phyloP scores from a whole-genome alignment of 2,113 vertebrate species.

The Amphilophus citrinellus region DNA sequence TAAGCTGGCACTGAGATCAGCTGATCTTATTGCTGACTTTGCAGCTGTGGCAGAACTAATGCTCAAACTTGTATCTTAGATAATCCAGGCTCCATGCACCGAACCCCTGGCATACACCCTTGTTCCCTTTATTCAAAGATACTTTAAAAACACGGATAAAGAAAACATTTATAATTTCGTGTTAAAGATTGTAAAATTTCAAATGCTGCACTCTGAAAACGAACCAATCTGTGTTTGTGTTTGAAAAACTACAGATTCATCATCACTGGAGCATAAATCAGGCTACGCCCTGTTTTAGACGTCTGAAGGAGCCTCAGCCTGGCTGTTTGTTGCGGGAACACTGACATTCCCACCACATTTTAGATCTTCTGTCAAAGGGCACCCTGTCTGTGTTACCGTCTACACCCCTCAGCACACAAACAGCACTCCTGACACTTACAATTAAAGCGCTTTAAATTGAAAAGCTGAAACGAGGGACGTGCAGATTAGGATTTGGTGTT shows the following conservation, averaged over 20 bases:
- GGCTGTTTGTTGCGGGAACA: background rate
- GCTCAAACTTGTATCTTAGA: background rate
- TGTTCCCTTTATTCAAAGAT: background rate
- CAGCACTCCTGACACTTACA: background rate
- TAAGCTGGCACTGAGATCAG: background rate
- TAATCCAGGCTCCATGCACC: background rate
- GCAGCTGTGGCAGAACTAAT: too few relatives aligned
- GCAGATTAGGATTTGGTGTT: background rate
- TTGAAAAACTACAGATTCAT: background rate
- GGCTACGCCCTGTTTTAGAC: too few relatives aligned
- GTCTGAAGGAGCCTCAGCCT: background rate
- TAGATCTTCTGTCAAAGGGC: conserved; percentile 8
- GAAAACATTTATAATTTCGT: background rate
- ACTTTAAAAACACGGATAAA: background rate
- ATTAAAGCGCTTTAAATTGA: background rate
- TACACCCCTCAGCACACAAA: background rate
- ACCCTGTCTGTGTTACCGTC: background rate
- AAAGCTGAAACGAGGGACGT: background rate
- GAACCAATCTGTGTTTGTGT: accelerated
- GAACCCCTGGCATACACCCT: background rate
- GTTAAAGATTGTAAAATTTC: background rate
- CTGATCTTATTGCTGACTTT: background rate
- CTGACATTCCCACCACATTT: background rate
- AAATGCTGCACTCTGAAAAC: background rate
- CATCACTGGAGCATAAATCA: background rate